Percentiles rank a stretch among this genome's conserved stretches.
These are phyloP conservation scores for Charanyca ferruginea DNA, from an alignment of 2,888 invertebrate species.

Conservation along the genomic window DNA sequence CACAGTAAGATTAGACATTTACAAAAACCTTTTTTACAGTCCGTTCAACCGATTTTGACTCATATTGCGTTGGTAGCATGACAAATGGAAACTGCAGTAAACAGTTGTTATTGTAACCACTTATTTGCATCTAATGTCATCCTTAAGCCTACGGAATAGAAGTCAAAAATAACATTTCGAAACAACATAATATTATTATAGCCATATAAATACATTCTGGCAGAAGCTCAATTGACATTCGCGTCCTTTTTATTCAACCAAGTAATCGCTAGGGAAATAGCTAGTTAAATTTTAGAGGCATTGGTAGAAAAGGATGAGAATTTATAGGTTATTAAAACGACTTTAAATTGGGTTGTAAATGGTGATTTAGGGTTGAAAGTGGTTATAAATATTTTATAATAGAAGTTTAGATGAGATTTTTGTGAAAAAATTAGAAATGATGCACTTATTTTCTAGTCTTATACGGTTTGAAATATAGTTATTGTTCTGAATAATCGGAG, in stretches of 20 bases:
- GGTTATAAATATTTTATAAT: constrained; percentile 16
- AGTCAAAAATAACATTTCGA: too few species aligned
- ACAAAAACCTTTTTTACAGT: too few species aligned
- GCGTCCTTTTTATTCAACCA: constrained; percentile 27
- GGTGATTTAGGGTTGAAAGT: constrained; percentile 30
- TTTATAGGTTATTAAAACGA: constrained; percentile 47
- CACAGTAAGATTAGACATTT: too few species aligned
- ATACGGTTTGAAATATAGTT: neutral
- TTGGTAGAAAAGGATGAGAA: constrained; percentile 32
- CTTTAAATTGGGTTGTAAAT: constrained; percentile 33
- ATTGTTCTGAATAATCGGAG: neutral
- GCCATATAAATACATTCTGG: constrained; percentile 53
- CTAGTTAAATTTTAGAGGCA: constrained; percentile 34
- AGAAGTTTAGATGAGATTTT: constrained; percentile 20
- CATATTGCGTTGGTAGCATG: too few species aligned
- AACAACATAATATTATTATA: too few species aligned
- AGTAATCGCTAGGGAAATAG: constrained; percentile 35
- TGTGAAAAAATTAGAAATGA: constrained; percentile 25
- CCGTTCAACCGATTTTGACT: too few species aligned
- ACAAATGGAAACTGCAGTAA: too few species aligned
- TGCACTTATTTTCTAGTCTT: constrained; percentile 15
- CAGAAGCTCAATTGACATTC: constrained; percentile 53
- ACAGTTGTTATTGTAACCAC: too few species aligned
- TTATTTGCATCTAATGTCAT: too few species aligned
- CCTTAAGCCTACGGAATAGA: too few species aligned